Conservation (phyloP, 2,888 invertebrate species). For the Drosophila cyrtoloma region DNA sequence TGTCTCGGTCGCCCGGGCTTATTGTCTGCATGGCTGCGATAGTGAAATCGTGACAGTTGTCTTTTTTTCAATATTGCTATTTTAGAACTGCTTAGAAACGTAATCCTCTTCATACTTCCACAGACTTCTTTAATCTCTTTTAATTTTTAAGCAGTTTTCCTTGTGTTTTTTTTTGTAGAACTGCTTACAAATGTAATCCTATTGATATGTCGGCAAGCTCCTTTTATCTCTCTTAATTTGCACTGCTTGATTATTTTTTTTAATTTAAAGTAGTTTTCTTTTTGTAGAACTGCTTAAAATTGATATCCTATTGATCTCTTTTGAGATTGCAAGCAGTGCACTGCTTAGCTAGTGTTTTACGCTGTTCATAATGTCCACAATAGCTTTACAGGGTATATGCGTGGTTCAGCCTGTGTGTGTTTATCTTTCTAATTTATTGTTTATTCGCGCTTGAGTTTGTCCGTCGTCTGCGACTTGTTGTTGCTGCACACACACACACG, state of each 20-base stretch:
- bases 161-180: not conserved
- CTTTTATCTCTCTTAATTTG: not conserved
- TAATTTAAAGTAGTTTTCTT: not conserved
- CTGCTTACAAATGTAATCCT: not conserved
- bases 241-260: not conserved
- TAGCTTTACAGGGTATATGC: slow-evolving; percentile 21
- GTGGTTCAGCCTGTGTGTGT: not conserved
- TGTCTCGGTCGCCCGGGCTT: slow-evolving; percentile 20
- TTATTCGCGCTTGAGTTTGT: slow-evolving; percentile 52
- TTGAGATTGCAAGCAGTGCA: not conserved
- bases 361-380: not conserved
- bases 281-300: not conserved
- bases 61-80: not conserved
- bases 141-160: not conserved
- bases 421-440: slow-evolving; percentile 38
- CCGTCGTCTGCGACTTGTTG: slow-evolving; percentile 36
- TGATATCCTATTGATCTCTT: not conserved
- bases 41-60: slow-evolving; percentile 10
- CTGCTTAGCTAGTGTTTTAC: not conserved
- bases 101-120: not conserved
- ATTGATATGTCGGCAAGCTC: not conserved
- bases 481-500: slow-evolving; percentile 11
- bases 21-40: slow-evolving; percentile 16
- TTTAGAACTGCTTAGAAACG: not conserved
- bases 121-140: not conserved